Evolutionary conservation across 2,797 vertebrate species (phyloP).

Genomic region (Morus bassanus): DNA sequence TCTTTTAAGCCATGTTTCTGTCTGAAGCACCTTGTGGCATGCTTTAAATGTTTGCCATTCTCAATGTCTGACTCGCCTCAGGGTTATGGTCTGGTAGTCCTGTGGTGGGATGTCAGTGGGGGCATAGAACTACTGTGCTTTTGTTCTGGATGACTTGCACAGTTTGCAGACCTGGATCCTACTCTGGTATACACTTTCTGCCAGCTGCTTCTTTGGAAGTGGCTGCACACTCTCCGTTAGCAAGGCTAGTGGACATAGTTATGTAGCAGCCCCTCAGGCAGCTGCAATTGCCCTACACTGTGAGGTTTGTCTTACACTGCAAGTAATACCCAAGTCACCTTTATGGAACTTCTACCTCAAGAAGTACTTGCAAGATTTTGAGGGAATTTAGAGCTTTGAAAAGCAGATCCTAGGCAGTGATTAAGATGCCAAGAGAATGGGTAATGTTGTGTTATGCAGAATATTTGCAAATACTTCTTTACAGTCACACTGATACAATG

Average conservation of each 20-base stretch:
- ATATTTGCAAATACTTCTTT: neutral
- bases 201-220: neutral
- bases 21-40: conserved; percentile 34
- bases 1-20: conserved; percentile 52
- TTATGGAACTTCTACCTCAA: neutral
- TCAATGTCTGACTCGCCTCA: neutral
- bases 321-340: neutral
- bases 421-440: neutral
- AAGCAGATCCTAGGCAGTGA: neutral
- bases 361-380: neutral
- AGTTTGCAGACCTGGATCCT: neutral
- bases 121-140: neutral
- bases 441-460: neutral
- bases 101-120: neutral
- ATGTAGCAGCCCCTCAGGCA: neutral
- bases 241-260: neutral
- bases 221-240: neutral
- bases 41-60: neutral
- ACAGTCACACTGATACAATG: neutral
- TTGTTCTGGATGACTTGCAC: neutral
- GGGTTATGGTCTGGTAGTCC: neutral
- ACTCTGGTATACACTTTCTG: neutral
- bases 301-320: neutral
- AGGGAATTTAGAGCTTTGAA: neutral
- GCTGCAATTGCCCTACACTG: neutral